These are phyloP conservation scores for Chymomyza procnemis DNA, from an alignment of 2,888 invertebrate genomes.

Conservation along the genomic window DNA sequence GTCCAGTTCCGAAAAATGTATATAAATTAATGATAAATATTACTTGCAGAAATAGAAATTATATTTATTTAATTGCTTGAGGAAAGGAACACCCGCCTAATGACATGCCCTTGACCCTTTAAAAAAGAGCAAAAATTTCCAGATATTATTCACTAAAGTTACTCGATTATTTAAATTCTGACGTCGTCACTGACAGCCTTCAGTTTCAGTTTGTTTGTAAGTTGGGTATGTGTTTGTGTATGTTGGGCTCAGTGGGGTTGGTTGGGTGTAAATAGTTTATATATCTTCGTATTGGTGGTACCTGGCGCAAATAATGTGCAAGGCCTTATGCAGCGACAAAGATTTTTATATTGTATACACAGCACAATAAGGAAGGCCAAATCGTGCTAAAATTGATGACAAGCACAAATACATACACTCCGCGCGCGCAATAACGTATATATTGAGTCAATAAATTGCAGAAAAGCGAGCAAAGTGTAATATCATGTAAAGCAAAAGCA, in stretches of 20 bases:
- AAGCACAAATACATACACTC: conserved; percentile 34
- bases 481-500: conserved; percentile 42
- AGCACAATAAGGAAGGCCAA: conserved; percentile 31
- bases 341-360: conserved; percentile 20
- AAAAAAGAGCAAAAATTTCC: neutral
- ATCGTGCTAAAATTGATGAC: conserved; percentile 47
- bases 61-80: neutral
- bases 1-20: neutral
- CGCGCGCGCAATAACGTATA: conserved; percentile 36
- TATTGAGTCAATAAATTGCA: conserved; percentile 44
- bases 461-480: conserved; percentile 28
- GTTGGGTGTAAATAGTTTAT: conserved; percentile 45
- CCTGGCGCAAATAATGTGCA: conserved; percentile 63
- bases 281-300: conserved; percentile 51
- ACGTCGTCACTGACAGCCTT: conserved; percentile 67
- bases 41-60: neutral
- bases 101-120: conserved; percentile 19
- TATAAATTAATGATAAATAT: neutral
- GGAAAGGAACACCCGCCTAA: conserved; percentile 6
- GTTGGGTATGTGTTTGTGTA: neutral
- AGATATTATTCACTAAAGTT: conserved; percentile 23
- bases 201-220: conserved; percentile 53
- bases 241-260: neutral
- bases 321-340: conserved; percentile 50
- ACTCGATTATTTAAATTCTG: conserved; percentile 37